Conservation (phyloP, 2,113 vertebrate species). For the Syngnathus floridae region DNA sequence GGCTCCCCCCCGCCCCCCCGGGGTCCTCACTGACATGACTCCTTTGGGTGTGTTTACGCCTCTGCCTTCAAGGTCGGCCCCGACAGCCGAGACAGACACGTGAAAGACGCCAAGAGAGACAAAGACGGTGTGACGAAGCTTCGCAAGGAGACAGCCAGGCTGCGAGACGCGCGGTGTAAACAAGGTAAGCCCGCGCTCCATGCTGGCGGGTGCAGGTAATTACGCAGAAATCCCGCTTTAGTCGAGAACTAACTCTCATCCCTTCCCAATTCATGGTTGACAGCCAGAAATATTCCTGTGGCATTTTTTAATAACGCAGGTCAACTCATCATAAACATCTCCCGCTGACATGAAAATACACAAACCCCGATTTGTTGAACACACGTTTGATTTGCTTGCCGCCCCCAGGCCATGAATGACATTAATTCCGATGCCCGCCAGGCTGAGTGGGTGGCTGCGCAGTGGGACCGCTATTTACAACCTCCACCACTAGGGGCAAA, state of each 20-base stretch:
- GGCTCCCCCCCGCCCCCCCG: background rate
- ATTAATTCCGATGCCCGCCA: slow-evolving; percentile 67
- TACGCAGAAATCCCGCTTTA: slow-evolving; percentile 65
- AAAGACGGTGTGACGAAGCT: slow-evolving; percentile 61
- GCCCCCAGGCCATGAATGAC: slow-evolving; percentile 73
- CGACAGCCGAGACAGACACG: slow-evolving; percentile 60
- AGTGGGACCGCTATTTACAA: slow-evolving; percentile 48
- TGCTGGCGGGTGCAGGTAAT: slow-evolving; percentile 67
- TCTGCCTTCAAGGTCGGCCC: slow-evolving; percentile 64
- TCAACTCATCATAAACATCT: slow-evolving; percentile 59
- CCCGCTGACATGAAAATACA: slow-evolving; percentile 69
- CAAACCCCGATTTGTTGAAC: slow-evolving; percentile 76
- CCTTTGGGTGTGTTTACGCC: slow-evolving; percentile 56
- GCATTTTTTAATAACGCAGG: slow-evolving; percentile 61
- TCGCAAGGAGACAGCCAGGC: slow-evolving; percentile 57
- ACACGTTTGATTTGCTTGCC: slow-evolving; percentile 76
- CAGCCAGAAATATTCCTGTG: slow-evolving; percentile 51
- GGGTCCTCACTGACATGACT: slow-evolving; percentile 49
- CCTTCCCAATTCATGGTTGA: slow-evolving; percentile 54
- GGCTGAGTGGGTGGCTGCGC: slow-evolving; percentile 58
- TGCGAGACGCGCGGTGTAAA: slow-evolving; percentile 64
- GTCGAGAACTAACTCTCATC: slow-evolving; percentile 68
- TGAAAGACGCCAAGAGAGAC: slow-evolving; percentile 62
- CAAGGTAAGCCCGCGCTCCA: slow-evolving; percentile 68
- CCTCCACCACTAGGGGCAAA: slow-evolving; percentile 52